These are phyloP conservation scores for Tachina lurida DNA, from an alignment of 2,888 invertebrate genomes.

Conservation along the genomic window DNA sequence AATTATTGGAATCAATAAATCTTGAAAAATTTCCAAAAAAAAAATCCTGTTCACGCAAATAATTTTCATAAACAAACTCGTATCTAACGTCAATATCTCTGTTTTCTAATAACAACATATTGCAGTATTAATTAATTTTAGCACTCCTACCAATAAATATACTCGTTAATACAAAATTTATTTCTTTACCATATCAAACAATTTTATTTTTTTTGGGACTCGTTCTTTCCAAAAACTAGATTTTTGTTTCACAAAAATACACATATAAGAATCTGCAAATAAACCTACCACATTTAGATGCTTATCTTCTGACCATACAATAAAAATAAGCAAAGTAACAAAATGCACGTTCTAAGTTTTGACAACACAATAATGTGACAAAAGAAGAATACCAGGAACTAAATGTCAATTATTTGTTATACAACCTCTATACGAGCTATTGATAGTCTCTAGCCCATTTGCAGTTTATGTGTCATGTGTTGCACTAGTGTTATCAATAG, in stretches of 20 bases:
- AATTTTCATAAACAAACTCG: not conserved
- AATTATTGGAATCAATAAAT: slow-evolving; percentile 30
- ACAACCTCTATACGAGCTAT: slow-evolving; percentile 44
- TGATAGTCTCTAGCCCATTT: slow-evolving; percentile 6
- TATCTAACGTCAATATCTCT: slow-evolving; percentile 19
- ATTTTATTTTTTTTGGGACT: slow-evolving; percentile 5
- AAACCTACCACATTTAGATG: slow-evolving; percentile 62
- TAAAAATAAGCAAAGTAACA: slow-evolving; percentile 5
- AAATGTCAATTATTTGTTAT: slow-evolving; percentile 72
- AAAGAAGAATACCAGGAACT: slow-evolving; percentile 71
- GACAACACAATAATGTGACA: slow-evolving; percentile 63
- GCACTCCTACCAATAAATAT: slow-evolving; percentile 73
- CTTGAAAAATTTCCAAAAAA: not conserved
- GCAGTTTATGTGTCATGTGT: not conserved
- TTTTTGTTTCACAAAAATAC: slow-evolving; percentile 34
- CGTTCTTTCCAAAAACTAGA: slow-evolving; percentile 14
- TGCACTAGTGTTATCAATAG: slow-evolving; percentile 39
- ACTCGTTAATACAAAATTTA: slow-evolving; percentile 17
- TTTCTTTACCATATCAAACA: slow-evolving; percentile 24
- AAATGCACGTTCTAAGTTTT: slow-evolving; percentile 58
- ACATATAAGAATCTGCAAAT: slow-evolving; percentile 57
- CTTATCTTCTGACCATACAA: slow-evolving; percentile 43
- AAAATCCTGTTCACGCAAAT: not conserved
- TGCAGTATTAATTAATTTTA: slow-evolving; percentile 75
- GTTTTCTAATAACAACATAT: slow-evolving; percentile 77